Evolutionary conservation across 2,888 invertebrate species (phyloP), one percentile per base, ranked within the genome.

Genomic region (Drosophila barbarae): DNA sequence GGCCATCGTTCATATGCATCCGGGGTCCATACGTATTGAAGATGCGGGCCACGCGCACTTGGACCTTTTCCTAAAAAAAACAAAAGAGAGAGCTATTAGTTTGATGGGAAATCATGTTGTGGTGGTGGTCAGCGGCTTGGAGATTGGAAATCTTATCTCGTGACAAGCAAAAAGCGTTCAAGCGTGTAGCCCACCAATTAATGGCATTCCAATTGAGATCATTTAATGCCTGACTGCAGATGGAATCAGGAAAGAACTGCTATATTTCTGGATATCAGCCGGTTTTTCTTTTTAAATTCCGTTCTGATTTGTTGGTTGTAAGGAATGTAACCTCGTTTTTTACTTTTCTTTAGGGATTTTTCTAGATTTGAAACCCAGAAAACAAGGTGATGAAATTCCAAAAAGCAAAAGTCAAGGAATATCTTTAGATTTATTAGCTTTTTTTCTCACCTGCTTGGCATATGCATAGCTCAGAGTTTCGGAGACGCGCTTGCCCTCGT

Each of bases 1-100:
- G 92, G 1, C 99, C 99, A 89, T 99, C 99, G 72, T 98, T 97
- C 92, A 97, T 97, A 86, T 98, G 98, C 99, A 99, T 99, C 78
- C 99, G 91, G 1, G 99, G 99, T 0, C 99, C 99, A 87, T 97
- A 99, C 0, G 99, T 99, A 89, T 99, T 99, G 90, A 99, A 99
- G 79, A 99, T 99, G 72, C 99, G 92, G 2, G 99, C 99, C 9
- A 99, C 98, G 53, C 99, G 92, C 1, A 99, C 97, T 44, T 95
- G 93, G 28, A 99, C 96, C 50, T 95, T 95, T 89, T 99, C 99
- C 91, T 87, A 49, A 2, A 5, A 39, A 8, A 12, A 10, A 39
- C 10, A 39, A 7, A 1, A 39, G 5, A 4, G 21, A n/a, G 6
- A 28, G 15, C 12, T 6, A 67, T 61, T 42, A 65, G 35, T 42